Evolutionary conservation across 2,888 invertebrate species (phyloP), one percentile per base, ranked within the genome.

Genomic region (Carabus problematicus): DNA sequence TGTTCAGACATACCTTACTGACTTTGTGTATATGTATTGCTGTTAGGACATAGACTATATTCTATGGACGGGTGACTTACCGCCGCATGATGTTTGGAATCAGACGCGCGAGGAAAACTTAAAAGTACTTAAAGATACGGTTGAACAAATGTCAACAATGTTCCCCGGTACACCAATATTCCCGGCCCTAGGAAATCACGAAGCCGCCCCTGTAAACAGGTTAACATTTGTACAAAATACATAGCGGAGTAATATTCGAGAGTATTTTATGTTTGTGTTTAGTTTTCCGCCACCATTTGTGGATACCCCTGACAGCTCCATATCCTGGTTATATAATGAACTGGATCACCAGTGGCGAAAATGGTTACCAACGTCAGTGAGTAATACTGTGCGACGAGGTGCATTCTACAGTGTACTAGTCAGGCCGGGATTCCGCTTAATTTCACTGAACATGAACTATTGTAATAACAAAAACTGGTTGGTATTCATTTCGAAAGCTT

Each of bases 381-480:
- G 93, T 2, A 91, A 91, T 74, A 95, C 95, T 0, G 91, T 96
- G 1, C 86, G 93, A 1, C 86, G 94, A 55, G 95, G 95, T 0
- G 95, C 94, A 42, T 95, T 94, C 83, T 98, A 97, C 82, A 94
- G 96, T 2, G 94, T 95, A 1, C 86, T 95, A 56, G 92, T 97
- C 7, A 87, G 93, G 43, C 94, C 95, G 0, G 95, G 95, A 14
- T 94, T 97, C 80, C 87, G 96, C 70, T 89, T 97, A 66, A 91
- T 97, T 72, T 97, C 97, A 0, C 85, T 97, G n/a, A 97, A 97
- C 79, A 96, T 94, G 91, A 97, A 97, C 82, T 96, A 94, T 82
- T 97, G 97, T 81, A 95, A 96, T 80, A 95, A 94, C 78, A 93
- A 93, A 79, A 97, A 97, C 83, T 97, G 96, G 97, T 91, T 80